A percentile compares a stretch with the other conserved stretches of the same genome.
phyloP scores from a whole-genome alignment of 2,113 vertebrate genomes.

The Echinops telfairi region DNA sequence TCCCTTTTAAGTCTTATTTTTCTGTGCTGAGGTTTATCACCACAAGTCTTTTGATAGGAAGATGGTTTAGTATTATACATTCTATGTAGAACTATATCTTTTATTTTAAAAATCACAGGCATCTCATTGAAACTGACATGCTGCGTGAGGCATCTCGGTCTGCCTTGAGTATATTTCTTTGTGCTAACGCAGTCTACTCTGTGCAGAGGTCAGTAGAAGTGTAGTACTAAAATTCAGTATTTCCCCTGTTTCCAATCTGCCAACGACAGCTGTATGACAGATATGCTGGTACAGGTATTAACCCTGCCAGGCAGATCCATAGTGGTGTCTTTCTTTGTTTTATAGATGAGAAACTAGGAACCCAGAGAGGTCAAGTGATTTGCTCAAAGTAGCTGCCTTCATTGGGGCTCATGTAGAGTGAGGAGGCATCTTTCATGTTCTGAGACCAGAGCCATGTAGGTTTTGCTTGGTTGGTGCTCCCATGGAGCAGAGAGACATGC shows the following conservation, averaged over 20 bases:
- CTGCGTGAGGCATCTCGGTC: background rate
- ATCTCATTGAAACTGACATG: conserved; percentile 30
- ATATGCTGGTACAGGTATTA: conserved; percentile 49
- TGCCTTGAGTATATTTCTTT: conserved; percentile 59
- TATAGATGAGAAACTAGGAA: conserved; percentile 52
- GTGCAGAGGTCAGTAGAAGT: conserved; percentile 57
- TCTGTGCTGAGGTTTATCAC: background rate
- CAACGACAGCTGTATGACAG: conserved; percentile 55
- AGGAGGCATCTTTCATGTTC: conserved; percentile 5
- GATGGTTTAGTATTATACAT: background rate
- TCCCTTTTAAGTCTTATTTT: background rate
- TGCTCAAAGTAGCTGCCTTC: conserved; percentile 38
- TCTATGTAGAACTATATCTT: conserved; percentile 3
- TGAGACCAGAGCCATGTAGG: background rate
- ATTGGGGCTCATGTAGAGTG: conserved; percentile 2
- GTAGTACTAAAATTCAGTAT: conserved; percentile 49
- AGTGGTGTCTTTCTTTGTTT: conserved; percentile 65
- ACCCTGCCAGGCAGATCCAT: conserved; percentile 15
- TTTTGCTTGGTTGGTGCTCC: background rate
- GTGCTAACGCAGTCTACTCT: conserved; percentile 60
- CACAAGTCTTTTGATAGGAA: background rate
- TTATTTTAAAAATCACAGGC: conserved; percentile 6
- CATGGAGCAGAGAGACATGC: background rate
- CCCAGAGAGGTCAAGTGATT: conserved; percentile 50
- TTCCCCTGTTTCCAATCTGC: conserved; percentile 61